phyloP scores from a whole-genome alignment of 92 coral and sea anemone genomes.

The Epizoanthus scotinus region DNA sequence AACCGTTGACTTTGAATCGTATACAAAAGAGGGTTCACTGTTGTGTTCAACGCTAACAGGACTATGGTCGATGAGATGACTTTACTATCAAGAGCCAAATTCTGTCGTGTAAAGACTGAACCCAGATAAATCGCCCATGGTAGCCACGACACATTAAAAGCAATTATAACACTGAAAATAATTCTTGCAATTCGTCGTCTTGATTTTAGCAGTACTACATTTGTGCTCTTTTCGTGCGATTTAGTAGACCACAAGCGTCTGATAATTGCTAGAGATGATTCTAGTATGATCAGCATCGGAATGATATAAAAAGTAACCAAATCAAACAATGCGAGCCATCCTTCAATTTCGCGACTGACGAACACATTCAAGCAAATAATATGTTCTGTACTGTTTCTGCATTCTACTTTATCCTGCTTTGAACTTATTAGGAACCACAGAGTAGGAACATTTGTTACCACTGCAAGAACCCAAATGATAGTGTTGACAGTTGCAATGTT shows the following conservation, averaged over 20 bases:
- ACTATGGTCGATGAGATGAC: background rate
- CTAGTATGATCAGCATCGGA: background rate
- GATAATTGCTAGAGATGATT: background rate
- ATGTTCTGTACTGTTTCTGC: background rate
- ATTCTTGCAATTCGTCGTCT: conserved; percentile 11
- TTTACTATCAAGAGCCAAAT: background rate
- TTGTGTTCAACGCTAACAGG: conserved; percentile 11
- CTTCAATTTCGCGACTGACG: background rate
- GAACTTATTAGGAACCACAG: background rate
- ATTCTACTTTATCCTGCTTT: background rate
- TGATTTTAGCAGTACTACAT: background rate
- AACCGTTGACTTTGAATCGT: conserved; percentile 19
- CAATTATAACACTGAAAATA: background rate
- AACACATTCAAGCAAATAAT: background rate
- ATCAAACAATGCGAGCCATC: background rate
- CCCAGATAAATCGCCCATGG: conserved; percentile 2
- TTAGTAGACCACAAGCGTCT: conserved; percentile 1
- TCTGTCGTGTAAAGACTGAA: background rate
- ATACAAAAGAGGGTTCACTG: conserved; percentile 4
- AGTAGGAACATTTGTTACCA: background rate
- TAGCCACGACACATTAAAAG: background rate
- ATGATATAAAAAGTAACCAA: background rate
- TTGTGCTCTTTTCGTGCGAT: background rate
- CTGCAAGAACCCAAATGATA: background rate
- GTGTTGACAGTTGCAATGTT: background rate